Percentiles rank a stretch among this genome's conserved stretches.
Evolutionary conservation across 1,140 invertebrate genomes (phyloP).

Genomic region (Battus philenor): DNA sequence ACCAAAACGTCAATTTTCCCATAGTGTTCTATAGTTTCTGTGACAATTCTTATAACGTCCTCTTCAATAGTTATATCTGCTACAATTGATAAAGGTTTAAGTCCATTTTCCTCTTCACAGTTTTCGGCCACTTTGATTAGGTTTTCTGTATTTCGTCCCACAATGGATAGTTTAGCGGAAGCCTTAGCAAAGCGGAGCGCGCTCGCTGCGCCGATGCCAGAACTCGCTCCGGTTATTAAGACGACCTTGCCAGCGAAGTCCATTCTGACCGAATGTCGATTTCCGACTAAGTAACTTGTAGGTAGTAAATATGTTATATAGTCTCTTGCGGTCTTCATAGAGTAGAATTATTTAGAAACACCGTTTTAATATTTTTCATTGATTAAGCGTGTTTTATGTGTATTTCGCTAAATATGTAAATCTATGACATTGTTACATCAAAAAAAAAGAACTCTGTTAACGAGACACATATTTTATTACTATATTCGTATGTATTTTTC

Average conservation of each 20-base stretch:
- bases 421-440: no score
- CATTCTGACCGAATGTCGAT: constrained; percentile 29
- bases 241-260: constrained; percentile 52
- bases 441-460: no score
- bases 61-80: constrained; percentile 82
- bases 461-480: no score
- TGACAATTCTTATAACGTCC: constrained; percentile 78
- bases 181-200: constrained; percentile 42
- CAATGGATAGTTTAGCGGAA: constrained; percentile 38
- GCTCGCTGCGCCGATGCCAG: constrained; percentile 51
- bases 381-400: no score
- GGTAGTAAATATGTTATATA: constrained; percentile 8
- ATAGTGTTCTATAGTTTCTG: constrained; percentile 77
- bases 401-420: no score
- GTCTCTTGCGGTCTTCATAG: background rate
- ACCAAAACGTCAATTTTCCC: constrained; percentile 82
- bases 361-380: background rate
- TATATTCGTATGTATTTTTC: no score
- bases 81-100: constrained; percentile 69
- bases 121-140: constrained; percentile 71
- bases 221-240: constrained; percentile 54
- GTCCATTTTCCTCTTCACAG: constrained; percentile 70
- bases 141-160: constrained; percentile 46
- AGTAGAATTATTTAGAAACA: constrained; percentile 2
- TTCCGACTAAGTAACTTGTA: constrained; percentile 29